Evolutionary conservation across 2,888 invertebrate species (phyloP).

Genomic region (Agrotis segetum): DNA sequence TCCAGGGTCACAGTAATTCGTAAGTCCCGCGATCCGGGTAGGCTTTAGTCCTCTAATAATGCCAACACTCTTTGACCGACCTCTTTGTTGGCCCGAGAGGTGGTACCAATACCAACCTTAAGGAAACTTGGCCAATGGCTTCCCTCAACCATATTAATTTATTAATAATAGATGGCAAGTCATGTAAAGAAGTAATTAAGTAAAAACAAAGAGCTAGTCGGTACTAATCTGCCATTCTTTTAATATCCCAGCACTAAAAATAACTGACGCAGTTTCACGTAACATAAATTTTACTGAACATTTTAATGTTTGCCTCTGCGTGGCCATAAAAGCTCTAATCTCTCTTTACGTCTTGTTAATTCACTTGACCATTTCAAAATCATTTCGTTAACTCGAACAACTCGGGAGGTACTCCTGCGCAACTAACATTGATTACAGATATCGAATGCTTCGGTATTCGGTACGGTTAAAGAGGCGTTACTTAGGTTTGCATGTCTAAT

Average conservation of each 20-base stretch:
- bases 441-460: conserved; percentile 77
- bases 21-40: no score
- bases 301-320: conserved; percentile 56
- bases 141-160: not conserved
- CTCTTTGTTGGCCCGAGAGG: no score
- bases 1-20: no score
- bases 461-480: conserved; percentile 71
- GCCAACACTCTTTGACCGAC: no score
- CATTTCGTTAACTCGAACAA: conserved; percentile 77
- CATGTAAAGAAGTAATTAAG: not conserved
- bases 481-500: conserved; percentile 70
- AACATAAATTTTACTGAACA: conserved; percentile 56
- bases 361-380: conserved; percentile 85
- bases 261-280: conserved; percentile 33
- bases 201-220: not conserved
- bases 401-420: conserved; percentile 52
- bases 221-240: not conserved
- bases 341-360: conserved; percentile 84
- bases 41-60: no score
- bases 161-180: not conserved
- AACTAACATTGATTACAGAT: conserved; percentile 81
- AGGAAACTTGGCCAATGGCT: not conserved
- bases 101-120: no score
- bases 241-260: conserved; percentile 10
- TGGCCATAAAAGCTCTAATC: conserved; percentile 76